Conservation (phyloP, 2,797 vertebrate genomes). For the Fringilla coelebs region DNA sequence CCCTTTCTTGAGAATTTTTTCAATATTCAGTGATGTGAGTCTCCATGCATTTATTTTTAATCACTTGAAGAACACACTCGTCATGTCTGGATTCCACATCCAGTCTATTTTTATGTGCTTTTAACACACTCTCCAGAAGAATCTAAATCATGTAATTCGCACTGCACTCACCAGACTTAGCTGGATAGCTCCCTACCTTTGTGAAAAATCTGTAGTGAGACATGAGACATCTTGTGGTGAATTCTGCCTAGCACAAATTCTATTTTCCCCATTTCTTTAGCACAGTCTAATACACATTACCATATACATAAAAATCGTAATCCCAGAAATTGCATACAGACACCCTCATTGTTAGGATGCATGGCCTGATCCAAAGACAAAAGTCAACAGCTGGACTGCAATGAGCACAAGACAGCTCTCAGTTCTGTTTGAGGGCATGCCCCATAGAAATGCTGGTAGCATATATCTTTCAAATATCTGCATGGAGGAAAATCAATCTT, state of each 20-base stretch:
- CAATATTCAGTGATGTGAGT: neutral
- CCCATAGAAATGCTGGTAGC: neutral
- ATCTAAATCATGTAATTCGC: neutral
- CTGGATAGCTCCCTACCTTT: neutral
- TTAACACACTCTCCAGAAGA: constrained; percentile 6
- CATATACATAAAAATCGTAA: neutral
- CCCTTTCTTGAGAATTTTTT: neutral
- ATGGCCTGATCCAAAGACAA: neutral
- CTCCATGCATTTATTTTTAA: neutral
- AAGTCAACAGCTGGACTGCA: neutral
- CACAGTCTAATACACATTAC: neutral
- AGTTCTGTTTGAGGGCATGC: neutral
- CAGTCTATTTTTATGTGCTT: constrained; percentile 28
- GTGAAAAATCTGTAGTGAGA: neutral
- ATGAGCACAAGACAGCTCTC: neutral
- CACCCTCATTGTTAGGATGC: neutral
- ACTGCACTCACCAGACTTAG: neutral
- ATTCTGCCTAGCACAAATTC: neutral
- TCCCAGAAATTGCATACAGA: too few relatives aligned
- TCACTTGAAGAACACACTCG: neutral
- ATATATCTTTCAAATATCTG: neutral
- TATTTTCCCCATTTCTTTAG: neutral
- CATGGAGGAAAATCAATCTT: neutral
- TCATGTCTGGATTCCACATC: neutral
- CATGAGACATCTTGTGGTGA: constrained; percentile 65